Evolutionary conservation across 2,797 vertebrate species (phyloP).

Genomic region (Tamandua tetradactyla): DNA sequence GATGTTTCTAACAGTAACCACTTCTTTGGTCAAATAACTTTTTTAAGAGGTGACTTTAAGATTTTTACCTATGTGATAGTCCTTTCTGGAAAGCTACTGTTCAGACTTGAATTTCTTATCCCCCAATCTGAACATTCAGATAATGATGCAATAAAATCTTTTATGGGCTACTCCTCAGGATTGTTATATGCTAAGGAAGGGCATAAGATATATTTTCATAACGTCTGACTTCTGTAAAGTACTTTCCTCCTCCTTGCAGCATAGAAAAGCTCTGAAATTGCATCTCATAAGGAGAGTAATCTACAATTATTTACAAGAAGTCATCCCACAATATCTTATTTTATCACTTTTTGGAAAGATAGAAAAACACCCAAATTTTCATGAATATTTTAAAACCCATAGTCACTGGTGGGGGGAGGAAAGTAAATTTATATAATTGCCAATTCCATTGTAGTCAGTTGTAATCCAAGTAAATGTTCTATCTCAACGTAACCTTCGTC

Average conservation of each 20-base stretch:
- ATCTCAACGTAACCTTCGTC: slow-evolving; percentile 52
- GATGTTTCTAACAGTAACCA: slow-evolving; percentile 37
- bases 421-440: slow-evolving; percentile 55
- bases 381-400: slow-evolving; percentile 60
- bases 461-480: slow-evolving; percentile 47
- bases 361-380: slow-evolving; percentile 26
- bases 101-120: slow-evolving; percentile 55
- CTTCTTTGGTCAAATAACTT: slow-evolving; percentile 17
- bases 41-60: slow-evolving; percentile 25
- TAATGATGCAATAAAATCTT: slow-evolving; percentile 70
- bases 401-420: background rate
- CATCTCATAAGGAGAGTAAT: slow-evolving; percentile 50
- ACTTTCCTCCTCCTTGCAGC: background rate
- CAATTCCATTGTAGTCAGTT: slow-evolving; percentile 48
- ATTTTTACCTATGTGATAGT: background rate
- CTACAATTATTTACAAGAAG: slow-evolving; percentile 68
- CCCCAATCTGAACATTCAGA: slow-evolving; percentile 58
- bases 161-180: slow-evolving; percentile 63
- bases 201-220: slow-evolving; percentile 70
- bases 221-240: slow-evolving; percentile 65
- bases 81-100: slow-evolving; percentile 36
- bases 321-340: slow-evolving; percentile 12
- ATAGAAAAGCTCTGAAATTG: slow-evolving; percentile 53
- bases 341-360: slow-evolving; percentile 32
- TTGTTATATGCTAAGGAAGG: slow-evolving; percentile 53